These are phyloP conservation scores for Trididemnum clinides DNA, from an alignment of 23 tunicate species.

Conservation along the genomic window DNA sequence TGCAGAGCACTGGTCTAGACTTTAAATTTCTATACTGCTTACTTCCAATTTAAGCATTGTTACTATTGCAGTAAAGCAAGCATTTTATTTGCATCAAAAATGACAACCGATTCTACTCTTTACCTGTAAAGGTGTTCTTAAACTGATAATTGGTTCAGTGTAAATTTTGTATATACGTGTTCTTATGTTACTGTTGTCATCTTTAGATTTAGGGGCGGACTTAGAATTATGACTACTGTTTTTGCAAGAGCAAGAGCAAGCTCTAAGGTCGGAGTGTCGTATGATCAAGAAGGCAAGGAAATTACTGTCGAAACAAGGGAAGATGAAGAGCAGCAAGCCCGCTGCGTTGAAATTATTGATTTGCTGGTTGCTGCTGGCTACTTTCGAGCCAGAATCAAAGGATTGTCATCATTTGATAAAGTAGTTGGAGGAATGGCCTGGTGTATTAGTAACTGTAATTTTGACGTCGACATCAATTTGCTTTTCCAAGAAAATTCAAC, in stretches of 20 bases:
- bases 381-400: slow-evolving; percentile 92
- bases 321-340: slow-evolving; percentile 76
- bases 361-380: slow-evolving; percentile 91
- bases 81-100: too few relatives aligned
- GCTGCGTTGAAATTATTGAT: slow-evolving; percentile 70
- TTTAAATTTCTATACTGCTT: too few relatives aligned
- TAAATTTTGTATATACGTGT: too few relatives aligned
- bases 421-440: slow-evolving; percentile 98
- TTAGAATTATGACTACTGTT: slow-evolving; percentile 21
- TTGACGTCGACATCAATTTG: slow-evolving; percentile 86
- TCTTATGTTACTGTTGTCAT: too few relatives aligned
- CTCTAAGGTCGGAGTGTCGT: slow-evolving; percentile 73
- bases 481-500: slow-evolving; percentile 95
- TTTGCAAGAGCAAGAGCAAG: slow-evolving; percentile 70
- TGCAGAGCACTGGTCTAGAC: too few relatives aligned
- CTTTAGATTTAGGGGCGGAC: too few relatives aligned
- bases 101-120: too few relatives aligned
- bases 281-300: slow-evolving; percentile 79
- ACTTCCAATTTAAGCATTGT: too few relatives aligned
- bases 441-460: slow-evolving; percentile 87
- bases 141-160: too few relatives aligned
- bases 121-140: too few relatives aligned
- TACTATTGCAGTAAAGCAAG: too few relatives aligned
- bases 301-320: slow-evolving; percentile 80
- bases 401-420: slow-evolving; percentile 87